These are phyloP conservation scores for Mus spretus DNA, from an alignment of 2,797 vertebrate genomes.

Conservation along the genomic window DNA sequence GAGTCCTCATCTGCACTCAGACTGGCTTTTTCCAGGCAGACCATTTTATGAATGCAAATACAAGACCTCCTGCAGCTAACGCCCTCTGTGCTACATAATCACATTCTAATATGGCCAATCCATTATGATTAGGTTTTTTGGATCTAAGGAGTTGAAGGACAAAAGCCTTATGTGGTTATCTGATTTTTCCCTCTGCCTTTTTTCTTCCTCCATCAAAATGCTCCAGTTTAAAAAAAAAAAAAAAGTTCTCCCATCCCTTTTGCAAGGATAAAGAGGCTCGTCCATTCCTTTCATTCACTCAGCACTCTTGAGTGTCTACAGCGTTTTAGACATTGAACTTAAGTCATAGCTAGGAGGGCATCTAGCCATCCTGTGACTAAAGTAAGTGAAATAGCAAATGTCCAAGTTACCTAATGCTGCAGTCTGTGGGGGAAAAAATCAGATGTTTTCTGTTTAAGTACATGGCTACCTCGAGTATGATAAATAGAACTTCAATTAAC, in stretches of 20 bases:
- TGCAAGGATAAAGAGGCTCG: neutral
- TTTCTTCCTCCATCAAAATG: neutral
- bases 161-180: slow-evolving; percentile 56
- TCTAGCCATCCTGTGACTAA: neutral
- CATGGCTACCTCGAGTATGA: neutral
- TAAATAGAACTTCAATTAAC: neutral
- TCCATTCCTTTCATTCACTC: neutral
- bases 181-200: neutral
- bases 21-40: slow-evolving; percentile 59
- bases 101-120: slow-evolving; percentile 75
- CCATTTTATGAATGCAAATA: slow-evolving; percentile 74
- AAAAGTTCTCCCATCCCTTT: neutral
- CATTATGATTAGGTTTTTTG: slow-evolving; percentile 18
- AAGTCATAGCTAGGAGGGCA: neutral
- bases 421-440: neutral
- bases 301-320: neutral
- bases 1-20: slow-evolving; percentile 60
- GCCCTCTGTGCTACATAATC: slow-evolving; percentile 45
- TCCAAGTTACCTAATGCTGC: neutral
- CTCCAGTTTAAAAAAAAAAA: neutral
- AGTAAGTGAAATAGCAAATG: slow-evolving; percentile 26
- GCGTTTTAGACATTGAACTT: neutral
- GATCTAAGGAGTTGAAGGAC: slow-evolving; percentile 53
- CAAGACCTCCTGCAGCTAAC: slow-evolving; percentile 60
- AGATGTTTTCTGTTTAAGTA: slow-evolving; percentile 39